Conservation (phyloP, 2,113 vertebrate species). For the Nothoprocta pentlandii region DNA sequence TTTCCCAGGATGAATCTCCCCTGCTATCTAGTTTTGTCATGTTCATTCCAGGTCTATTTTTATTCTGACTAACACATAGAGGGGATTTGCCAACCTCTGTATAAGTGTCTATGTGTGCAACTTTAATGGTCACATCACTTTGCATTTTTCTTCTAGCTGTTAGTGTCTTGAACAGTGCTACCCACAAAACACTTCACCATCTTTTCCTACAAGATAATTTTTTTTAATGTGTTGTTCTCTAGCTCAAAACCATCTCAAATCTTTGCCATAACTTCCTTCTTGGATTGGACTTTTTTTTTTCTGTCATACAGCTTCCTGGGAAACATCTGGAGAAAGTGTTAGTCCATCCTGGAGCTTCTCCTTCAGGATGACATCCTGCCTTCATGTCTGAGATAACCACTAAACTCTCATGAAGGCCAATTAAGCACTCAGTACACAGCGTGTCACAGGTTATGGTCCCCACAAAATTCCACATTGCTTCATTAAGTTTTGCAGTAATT, state of each 20-base stretch:
- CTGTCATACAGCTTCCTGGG: background rate
- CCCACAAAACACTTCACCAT: background rate
- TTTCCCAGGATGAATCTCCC: background rate
- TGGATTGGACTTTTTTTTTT: background rate
- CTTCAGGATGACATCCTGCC: background rate
- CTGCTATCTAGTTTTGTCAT: background rate
- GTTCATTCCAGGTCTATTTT: background rate
- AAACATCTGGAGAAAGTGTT: background rate
- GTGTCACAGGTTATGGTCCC: background rate
- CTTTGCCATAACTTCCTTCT: background rate
- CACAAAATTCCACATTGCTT: background rate
- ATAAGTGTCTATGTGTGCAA: background rate
- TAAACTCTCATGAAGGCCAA: background rate
- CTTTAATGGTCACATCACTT: background rate
- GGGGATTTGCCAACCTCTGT: background rate
- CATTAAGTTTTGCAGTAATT: background rate
- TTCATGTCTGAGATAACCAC: background rate
- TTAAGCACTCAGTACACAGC: background rate
- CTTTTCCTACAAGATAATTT: background rate
- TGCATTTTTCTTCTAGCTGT: background rate
- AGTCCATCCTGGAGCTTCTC: background rate
- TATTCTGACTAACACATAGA: background rate
- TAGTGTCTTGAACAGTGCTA: background rate
- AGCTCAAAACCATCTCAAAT: background rate
- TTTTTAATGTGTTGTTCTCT: background rate